A percentile compares a stretch with the other conserved stretches of the same genome.
These are phyloP conservation scores for Lacerta bilineata DNA, from an alignment of 2,797 vertebrate genomes.

Conservation along the genomic window DNA sequence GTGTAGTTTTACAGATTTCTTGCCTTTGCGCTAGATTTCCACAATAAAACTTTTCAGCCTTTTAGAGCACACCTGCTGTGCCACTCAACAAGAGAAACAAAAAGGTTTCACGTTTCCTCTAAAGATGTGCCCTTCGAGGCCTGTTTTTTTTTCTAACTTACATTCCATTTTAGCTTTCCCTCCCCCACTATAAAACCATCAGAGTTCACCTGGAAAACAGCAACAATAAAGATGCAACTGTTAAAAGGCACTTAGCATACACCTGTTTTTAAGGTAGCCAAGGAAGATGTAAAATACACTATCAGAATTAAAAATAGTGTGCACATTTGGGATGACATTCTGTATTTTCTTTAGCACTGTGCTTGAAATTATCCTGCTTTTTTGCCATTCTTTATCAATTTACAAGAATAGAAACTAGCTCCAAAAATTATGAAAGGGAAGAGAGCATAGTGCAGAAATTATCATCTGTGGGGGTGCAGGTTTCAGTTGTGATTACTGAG, in stretches of 20 bases:
- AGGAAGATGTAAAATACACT: neutral
- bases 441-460: no score
- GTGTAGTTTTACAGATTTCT: slow-evolving; percentile 20
- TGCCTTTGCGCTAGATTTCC: slow-evolving; percentile 42
- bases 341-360: neutral
- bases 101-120: slow-evolving; percentile 31
- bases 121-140: slow-evolving; percentile 13
- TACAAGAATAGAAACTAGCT: no score
- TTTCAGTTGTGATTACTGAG: no score
- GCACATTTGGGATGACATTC: neutral
- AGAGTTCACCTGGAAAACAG: neutral
- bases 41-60: slow-evolving; percentile 25
- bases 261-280: neutral
- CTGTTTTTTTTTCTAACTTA: slow-evolving; percentile 34
- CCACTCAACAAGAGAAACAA: slow-evolving; percentile 32
- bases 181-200: neutral
- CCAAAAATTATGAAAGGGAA: no score
- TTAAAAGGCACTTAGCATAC: neutral
- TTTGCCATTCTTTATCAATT: neutral
- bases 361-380: neutral
- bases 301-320: neutral
- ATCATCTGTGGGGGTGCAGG: no score
- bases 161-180: neutral
- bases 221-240: neutral
- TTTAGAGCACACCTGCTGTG: slow-evolving; percentile 39